phyloP scores from a whole-genome alignment of 1,140 invertebrate genomes.

The Samia ricini region DNA sequence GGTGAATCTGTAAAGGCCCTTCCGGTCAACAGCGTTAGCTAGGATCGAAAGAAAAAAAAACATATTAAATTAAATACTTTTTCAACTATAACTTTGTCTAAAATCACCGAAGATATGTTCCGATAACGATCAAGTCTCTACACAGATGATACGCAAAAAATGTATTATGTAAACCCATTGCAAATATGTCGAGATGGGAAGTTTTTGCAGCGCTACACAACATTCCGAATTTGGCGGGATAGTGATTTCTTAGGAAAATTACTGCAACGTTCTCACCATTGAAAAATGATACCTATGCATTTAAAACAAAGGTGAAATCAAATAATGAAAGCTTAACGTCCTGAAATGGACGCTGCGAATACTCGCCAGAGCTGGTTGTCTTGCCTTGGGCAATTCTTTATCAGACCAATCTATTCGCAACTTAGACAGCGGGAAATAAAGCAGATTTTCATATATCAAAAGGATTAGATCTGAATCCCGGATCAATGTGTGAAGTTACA shows the following conservation, averaged over 20 bases:
- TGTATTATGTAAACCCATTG: slow-evolving; percentile 8
- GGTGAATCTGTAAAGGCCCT: too few relatives aligned
- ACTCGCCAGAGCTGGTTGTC: slow-evolving; percentile 42
- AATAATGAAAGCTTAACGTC: slow-evolving; percentile 4
- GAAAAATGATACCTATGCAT: not conserved
- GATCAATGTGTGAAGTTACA: not conserved
- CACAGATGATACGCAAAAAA: not conserved
- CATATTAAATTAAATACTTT: too few relatives aligned
- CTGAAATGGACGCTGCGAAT: slow-evolving; percentile 36
- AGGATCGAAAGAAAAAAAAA: too few relatives aligned
- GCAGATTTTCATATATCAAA: slow-evolving; percentile 4
- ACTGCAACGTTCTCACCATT: not conserved
- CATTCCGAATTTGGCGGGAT: slow-evolving; percentile 42
- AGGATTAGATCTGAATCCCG: slow-evolving; percentile 7
- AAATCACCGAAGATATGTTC: not conserved
- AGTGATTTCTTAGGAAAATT: slow-evolving; percentile 35
- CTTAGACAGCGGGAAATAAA: slow-evolving; percentile 4
- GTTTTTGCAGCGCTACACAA: slow-evolving; percentile 24
- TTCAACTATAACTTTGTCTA: too few relatives aligned
- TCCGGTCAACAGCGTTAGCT: too few relatives aligned
- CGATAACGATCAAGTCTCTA: not conserved
- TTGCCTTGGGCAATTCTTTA: slow-evolving; percentile 28
- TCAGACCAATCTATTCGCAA: slow-evolving; percentile 13
- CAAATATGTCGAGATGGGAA: not conserved
- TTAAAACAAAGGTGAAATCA: not conserved